Base-by-base conservation (phyloP, 1,140 invertebrate species). In the Aphidius gifuensis region DNA sequence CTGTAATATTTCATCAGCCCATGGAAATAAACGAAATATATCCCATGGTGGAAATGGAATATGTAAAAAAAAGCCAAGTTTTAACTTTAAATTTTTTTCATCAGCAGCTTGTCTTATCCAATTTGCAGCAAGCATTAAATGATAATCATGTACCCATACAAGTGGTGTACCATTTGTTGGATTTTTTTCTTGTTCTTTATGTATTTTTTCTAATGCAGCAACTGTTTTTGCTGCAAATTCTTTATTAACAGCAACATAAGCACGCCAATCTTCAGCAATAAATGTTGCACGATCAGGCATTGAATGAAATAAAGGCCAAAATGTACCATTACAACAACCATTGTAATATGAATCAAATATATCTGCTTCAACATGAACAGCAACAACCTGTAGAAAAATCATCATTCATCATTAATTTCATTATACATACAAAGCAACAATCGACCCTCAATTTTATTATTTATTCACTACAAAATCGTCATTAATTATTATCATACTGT, bases 21-120 rank as follows among this genome's bases (percentile, higher is more conserved):
- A 94, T 4, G 93, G 93, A 68, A 94, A 91, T 9, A 95, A 80
- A 58, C 93, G 83, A 79, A 94, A 93, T 55, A 95, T 93, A 70
- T 96, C 93, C 92, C 92, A 95, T 3, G 92, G 90, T 23, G 93
- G 93, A 75, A 95, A 95, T 0, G 93, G 93, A 74, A 96, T 96
- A 76, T 96, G 93, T 45, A 95, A 81, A 77, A 96, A 96, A 80
- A 95, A 96, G 9, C 91, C 92, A 57, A 96, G 79, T 73, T 93
- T 93, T 66, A 89, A 88, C 60, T 84, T 84, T 5, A 94, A 82
- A 56, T 88, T 85, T 68, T 90, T 88, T 68, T 93, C 90, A 68
- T 93, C 91, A 9, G 89, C 89, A 5, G 84, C 83, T 82, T 92
- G 89, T 74, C 93, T 83, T 42, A 96, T 90, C 86, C 90, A 92